phyloP scores from a whole-genome alignment of 2,113 vertebrate genomes.

The Dasyurus viverrinus region DNA sequence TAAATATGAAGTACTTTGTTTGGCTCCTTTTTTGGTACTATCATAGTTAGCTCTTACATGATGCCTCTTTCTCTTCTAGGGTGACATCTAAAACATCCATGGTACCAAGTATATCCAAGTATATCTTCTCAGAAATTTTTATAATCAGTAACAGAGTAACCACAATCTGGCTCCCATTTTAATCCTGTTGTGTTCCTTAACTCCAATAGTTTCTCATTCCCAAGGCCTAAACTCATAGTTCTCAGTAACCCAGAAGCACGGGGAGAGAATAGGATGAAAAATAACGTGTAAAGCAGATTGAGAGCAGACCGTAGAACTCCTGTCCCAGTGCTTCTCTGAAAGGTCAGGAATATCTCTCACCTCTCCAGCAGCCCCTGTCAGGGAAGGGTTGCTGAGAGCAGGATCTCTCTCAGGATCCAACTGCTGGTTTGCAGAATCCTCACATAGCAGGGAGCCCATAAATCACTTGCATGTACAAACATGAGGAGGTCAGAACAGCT shows the following conservation, averaged over 20 bases:
- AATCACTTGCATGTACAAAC: not conserved
- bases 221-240: not conserved
- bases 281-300: not conserved
- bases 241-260: not conserved
- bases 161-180: not conserved
- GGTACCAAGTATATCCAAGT: not conserved
- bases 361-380: not conserved
- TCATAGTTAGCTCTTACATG: not conserved
- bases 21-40: not conserved
- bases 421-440: not conserved
- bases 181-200: not conserved
- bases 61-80: not conserved
- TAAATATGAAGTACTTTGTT: not conserved
- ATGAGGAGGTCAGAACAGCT: not conserved
- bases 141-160: not conserved
- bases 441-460: not conserved
- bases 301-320: not conserved
- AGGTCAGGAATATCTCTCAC: not conserved
- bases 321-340: not conserved
- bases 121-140: not conserved
- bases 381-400: conserved; percentile 8
- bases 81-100: not conserved
- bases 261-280: not conserved
- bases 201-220: not conserved
- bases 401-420: not conserved